A percentile compares a stretch with the other conserved stretches of the same genome.
phyloP scores from a whole-genome alignment of 2,113 vertebrate species.

The Ariopsis seemanni region DNA sequence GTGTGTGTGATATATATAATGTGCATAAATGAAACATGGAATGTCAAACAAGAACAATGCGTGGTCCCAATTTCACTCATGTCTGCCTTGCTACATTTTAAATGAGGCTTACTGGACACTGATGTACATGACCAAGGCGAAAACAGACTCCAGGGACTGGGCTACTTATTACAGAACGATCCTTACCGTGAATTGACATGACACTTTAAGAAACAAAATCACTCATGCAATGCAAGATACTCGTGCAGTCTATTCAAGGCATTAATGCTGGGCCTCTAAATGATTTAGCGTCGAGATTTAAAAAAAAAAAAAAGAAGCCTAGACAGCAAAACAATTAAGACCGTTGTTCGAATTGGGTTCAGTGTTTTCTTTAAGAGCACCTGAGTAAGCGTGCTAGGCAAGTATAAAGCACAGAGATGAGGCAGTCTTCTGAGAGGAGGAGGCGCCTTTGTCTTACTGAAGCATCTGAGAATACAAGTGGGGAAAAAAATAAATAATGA shows the following conservation, averaged over 20 bases:
- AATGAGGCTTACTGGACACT: neutral
- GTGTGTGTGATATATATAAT: neutral
- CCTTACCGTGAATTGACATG: neutral
- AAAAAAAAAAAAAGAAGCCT: neutral
- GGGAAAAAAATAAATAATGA: neutral
- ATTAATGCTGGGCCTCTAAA: neutral
- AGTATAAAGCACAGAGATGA: conserved; percentile 46
- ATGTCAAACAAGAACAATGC: conserved; percentile 28
- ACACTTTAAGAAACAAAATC: conserved; percentile 6
- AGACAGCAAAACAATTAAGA: conserved; percentile 2
- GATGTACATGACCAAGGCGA: neutral
- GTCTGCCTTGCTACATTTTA: conserved; percentile 40
- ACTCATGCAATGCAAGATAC: conserved; percentile 28
- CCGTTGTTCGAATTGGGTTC: conserved; percentile 5
- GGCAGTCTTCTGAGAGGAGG: conserved; percentile 38
- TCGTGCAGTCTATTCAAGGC: conserved; percentile 25
- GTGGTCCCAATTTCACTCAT: conserved; percentile 21
- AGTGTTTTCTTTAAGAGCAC: conserved; percentile 33
- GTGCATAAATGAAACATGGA: conserved; percentile 26
- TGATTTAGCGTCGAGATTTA: neutral
- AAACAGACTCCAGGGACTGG: neutral
- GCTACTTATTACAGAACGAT: neutral
- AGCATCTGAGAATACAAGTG: conserved; percentile 42
- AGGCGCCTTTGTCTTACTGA: conserved; percentile 34
- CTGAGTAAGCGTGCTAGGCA: conserved; percentile 48